Evolutionary conservation across 2,888 invertebrate species (phyloP), one percentile per base, ranked within the genome.

Genomic region (Tipula helvola): DNA sequence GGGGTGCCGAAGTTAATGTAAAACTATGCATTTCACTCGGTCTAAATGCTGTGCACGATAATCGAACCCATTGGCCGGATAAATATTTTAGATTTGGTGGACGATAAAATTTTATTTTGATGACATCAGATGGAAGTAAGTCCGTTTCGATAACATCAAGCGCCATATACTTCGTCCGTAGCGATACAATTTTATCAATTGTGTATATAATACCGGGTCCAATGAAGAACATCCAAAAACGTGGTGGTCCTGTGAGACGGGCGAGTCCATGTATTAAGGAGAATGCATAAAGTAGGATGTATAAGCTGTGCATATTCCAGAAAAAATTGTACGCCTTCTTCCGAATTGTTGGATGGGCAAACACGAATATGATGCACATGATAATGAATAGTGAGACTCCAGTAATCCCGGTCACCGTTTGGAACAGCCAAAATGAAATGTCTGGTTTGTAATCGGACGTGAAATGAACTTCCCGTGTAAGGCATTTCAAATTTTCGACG

Each of bases 301-400:
- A 97, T 5, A 98, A 93, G 10, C 97, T 95, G 91, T 99, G 98
- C 86, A 98, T 97, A 87, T 96, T 95, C 96, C 98, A 98, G 92
- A 98, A 98, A 93, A 97, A 98, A 87, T 97, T 97, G 91, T 98
- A 98, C 0, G 98, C 98, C 89, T 96, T 96, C 91, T 97, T 97
- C 85, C 98, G 94, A 87, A 98, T 96, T 3, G 95, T 95, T 0
- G 98, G 98, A 92, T 98, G 97, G 0, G 98, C 98, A 90, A 99
- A 99, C n/a, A 98, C 96, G 90, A 98, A 98, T 89, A 99, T 98
- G 87, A 98, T 95, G 90, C 97, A 96, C 96, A 98, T 98, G 87
- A 98, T 95, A 86, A 96, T 93, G 90, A 97, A 98, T 0, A 98
- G 93, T 1, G 97, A 90, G 0, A 98, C 96, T 12, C 98, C 98